Base-by-base conservation (phyloP, 1,140 invertebrate genomes). In the Radopholus similis region DNA sequence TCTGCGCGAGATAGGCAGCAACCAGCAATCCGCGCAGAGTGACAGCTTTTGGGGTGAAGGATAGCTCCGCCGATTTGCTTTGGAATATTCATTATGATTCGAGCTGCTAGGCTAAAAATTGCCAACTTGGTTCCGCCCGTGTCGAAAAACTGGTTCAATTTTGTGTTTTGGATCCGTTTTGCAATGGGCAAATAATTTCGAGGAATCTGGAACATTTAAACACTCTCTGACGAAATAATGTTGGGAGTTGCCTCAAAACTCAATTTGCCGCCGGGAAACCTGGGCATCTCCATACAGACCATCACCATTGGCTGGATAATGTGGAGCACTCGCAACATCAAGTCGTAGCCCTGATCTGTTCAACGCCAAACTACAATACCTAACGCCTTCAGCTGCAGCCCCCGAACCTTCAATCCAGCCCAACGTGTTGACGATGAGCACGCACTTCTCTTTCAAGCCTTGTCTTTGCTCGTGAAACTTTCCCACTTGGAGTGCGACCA, bases 351-450 rank as follows among this genome's bases (percentile, higher is more conserved):
- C 3, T 35, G 40, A 30, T 49, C 68, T 70, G 4, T 4, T n/a
- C 35, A n/a, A 42, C n/a, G 8, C 18, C 13, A 32, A 71, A 42
- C 11, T 26, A 23, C 57, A 28, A 64, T n/a, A 26, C 21, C 13
- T 38, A 71, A 28, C n/a, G 3, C 51, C 11, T n/a, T 53, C 2
- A 32, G 32, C 11, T 8, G 11, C 34, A 37, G 6, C n/a, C 37
- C 28, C n/a, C n/a, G 13, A 72, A 70, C 68, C 68, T 70, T 73
- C 64, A 62, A 70, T 57, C 68, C 68, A 70, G 1, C 68, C 68
- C 8, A 69, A n/a, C 28, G 68, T 57, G 35, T 70, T 70, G 34
- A 70, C 68, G 18, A 70, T 34, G 6, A 70, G 49, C n/a, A 70
- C 42, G 34, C 49, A 72, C 18, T 72, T 71, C 8, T 70, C 66